phyloP scores from a whole-genome alignment of 2,113 vertebrate species.

The Elephas maximus region DNA sequence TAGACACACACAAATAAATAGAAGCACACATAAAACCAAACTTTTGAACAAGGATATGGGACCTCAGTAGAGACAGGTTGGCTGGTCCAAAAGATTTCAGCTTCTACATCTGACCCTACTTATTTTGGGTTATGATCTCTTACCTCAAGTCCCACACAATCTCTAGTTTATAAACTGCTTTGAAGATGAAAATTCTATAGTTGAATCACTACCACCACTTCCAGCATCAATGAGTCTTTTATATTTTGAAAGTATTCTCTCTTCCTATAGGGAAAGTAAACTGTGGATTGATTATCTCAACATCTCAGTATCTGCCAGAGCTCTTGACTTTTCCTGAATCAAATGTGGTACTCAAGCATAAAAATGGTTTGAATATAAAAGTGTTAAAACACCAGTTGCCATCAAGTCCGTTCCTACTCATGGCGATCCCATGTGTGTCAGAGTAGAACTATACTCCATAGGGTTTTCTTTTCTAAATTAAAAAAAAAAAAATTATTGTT shows the following conservation, averaged over 20 bases:
- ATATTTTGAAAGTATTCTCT: conserved; percentile 35
- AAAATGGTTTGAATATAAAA: neutral
- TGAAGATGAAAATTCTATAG: conserved; percentile 51
- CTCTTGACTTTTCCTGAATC: neutral
- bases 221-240: conserved; percentile 54
- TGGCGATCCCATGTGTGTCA: no score
- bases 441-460: no score
- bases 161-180: conserved; percentile 49
- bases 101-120: neutral
- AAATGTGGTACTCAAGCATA: neutral
- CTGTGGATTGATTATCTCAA: neutral
- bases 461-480: no score
- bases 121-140: neutral
- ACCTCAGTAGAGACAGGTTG: neutral
- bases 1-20: neutral
- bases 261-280: conserved; percentile 28
- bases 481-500: no score
- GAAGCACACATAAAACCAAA: neutral
- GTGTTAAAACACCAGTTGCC: no score
- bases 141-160: neutral
- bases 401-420: no score
- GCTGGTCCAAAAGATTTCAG: neutral
- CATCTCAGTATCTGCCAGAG: neutral
- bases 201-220: neutral
- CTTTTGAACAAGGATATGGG: neutral